Evolutionary conservation across 2,888 invertebrate species (phyloP).

Genomic region (Apamea epomidion): DNA sequence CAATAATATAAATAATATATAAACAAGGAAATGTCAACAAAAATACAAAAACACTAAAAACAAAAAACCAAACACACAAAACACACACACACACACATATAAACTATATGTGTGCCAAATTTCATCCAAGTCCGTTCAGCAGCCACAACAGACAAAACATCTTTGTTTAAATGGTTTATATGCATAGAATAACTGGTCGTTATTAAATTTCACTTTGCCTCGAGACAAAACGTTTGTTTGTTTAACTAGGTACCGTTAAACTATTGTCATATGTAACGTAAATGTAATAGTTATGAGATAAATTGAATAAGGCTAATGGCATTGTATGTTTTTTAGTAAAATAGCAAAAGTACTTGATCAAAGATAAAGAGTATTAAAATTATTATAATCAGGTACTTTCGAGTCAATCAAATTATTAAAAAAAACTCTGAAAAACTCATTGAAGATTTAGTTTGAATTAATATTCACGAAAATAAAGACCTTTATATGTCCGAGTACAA

Average conservation of each 20-base stretch:
- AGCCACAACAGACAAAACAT: background rate
- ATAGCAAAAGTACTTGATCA: background rate
- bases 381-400: background rate
- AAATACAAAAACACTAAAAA: too few species aligned
- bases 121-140: background rate
- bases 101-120: background rate
- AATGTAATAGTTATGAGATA: background rate
- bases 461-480: background rate
- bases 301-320: background rate
- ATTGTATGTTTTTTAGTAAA: background rate
- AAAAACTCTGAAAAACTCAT: background rate
- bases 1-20: too few species aligned
- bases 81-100: too few species aligned
- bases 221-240: conserved; percentile 12
- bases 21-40: too few species aligned
- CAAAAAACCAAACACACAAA: too few species aligned
- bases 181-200: background rate
- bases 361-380: background rate
- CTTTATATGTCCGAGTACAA: background rate
- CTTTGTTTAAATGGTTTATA: too few species aligned
- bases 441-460: background rate
- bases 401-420: background rate
- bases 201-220: conserved; percentile 30
- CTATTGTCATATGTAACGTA: conserved; percentile 9
- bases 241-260: background rate